A percentile compares a stretch with the other conserved stretches of the same genome.
Conservation (phyloP, 1,140 invertebrate species). For the Littorina saxatilis region DNA sequence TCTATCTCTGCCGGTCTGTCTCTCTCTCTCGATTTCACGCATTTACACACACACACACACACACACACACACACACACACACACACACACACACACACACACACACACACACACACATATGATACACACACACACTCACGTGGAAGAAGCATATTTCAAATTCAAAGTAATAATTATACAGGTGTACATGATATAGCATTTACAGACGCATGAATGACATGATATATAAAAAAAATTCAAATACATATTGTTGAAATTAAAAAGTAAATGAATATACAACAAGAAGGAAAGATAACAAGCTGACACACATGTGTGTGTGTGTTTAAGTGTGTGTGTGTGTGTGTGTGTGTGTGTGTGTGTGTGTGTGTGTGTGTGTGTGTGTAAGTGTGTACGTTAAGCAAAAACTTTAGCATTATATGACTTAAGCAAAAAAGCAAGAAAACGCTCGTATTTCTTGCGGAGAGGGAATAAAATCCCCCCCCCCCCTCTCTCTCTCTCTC, state of each 20-base stretch:
- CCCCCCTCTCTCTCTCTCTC: not conserved
- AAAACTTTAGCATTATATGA: not conserved
- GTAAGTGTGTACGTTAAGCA: not conserved
- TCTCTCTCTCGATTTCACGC: too few relatives aligned
- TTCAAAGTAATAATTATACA: not conserved
- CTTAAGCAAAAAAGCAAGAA: not conserved
- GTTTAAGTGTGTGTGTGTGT: not conserved
- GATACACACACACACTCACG: too few relatives aligned
- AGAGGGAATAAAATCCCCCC: not conserved
- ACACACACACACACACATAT: not conserved
- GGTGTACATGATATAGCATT: not conserved
- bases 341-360: constrained; percentile 18
- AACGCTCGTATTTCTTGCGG: not conserved
- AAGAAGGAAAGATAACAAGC: too few relatives aligned
- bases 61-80: too few relatives aligned
- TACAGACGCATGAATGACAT: not conserved
- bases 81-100: too few relatives aligned
- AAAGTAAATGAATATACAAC: too few relatives aligned
- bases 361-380: constrained; percentile 17
- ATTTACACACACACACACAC: constrained; percentile 9
- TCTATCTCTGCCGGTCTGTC: too few relatives aligned
- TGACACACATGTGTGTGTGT: not conserved
- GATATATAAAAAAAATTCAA: too few relatives aligned
- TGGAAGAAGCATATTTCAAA: not conserved
- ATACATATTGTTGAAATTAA: too few relatives aligned